Base-by-base conservation (phyloP, 1,140 invertebrate genomes). In the Charaxes varanes region DNA sequence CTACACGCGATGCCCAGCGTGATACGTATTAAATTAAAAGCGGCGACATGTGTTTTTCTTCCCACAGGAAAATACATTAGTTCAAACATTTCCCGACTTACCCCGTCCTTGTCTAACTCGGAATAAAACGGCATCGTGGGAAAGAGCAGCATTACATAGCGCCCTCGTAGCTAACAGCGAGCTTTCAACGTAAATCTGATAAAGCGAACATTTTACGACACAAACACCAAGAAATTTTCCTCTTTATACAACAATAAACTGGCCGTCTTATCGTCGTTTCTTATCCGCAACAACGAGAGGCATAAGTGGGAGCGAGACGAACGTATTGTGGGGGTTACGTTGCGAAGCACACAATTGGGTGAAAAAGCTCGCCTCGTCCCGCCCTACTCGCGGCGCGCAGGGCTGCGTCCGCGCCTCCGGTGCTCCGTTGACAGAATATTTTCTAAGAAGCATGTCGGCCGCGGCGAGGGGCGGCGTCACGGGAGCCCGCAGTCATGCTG, bases 31-130 rank as follows among this genome's bases (percentile, higher is more conserved):
- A 83, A 79, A 79, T 81, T 80, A 79, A 83, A 80, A 80, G 70
- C 68, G 73, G 71, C 70, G 58, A 83, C 79, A 83, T 79, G 74
- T 83, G 79, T 83, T 83, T 80, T 83, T 64, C 67, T 80, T 79
- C 76, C 76, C 76, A 79, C 70, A 80, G 74, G 76, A 83, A 83
- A 83, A 77, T 72, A 83, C 65, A 83, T 80, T 83, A 80, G 73
- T 67, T 53, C 50, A 50, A 69, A 71, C 70, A 83, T 80, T 83
- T 80, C 67, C 74, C 65, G 61, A 18, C 46, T 14, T 45, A 36
- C n/a, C 6, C 37, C 42, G 15, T 76, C 70, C 38, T 48, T 58
- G 4, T 70, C 56, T 14, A 49, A 53, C 66, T 12, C 7, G 23
- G 23, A 17, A 17, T 6, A 6, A 22, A 26, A n/a, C 13, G n/a